Base-by-base conservation (phyloP, 2,797 vertebrate species). In the Paedocypris micromegethes region DNA sequence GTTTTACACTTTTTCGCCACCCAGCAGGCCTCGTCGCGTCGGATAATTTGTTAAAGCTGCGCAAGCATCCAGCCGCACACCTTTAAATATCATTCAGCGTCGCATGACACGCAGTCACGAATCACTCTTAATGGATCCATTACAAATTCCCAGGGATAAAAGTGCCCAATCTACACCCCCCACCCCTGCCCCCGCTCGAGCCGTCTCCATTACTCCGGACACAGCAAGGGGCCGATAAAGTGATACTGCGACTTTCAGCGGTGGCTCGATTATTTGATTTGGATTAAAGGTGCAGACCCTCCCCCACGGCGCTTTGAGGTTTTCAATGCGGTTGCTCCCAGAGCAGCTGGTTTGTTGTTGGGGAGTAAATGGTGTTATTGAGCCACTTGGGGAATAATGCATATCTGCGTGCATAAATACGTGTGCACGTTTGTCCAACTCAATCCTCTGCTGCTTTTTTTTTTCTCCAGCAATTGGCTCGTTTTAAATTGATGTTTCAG, bases 201-300 rank as follows among this genome's bases (percentile, higher is more conserved):
- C 55, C 40, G 45, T 40, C 69, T 69, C 59, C 40, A 61, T 58
- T 53, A 8, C 57, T 53, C 45, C 40, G 58, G 39, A 62, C 82
- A 77, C 83, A 83, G 81, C 75, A 44, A 72, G 84, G 70, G 74
- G 72, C 61, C 73, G 48, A 77, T 82, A 84, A 73, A 80, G 81
- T 79, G 58, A 85, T 86, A 71, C 9, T 41, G 68, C 80, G 78
- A 83, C 73, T 78, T 77, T 60, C 60, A 64, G 40, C 6, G 46
- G 66, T 37, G 58, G 68, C 59, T 52, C 50, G 77, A 80, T 83
- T 78, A 84, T 84, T 84, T 79, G 55, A 84, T 86, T 82, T 75
- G 70, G 77, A 86, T 84, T 83, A 81, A 74, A 85, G 73, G 78
- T 77, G 56, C 6, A 51, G 61, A 58, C 38, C 51, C 7, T 67